These are phyloP conservation scores for Nomada hirtipes DNA, from an alignment of 2,888 invertebrate genomes.

Conservation along the genomic window DNA sequence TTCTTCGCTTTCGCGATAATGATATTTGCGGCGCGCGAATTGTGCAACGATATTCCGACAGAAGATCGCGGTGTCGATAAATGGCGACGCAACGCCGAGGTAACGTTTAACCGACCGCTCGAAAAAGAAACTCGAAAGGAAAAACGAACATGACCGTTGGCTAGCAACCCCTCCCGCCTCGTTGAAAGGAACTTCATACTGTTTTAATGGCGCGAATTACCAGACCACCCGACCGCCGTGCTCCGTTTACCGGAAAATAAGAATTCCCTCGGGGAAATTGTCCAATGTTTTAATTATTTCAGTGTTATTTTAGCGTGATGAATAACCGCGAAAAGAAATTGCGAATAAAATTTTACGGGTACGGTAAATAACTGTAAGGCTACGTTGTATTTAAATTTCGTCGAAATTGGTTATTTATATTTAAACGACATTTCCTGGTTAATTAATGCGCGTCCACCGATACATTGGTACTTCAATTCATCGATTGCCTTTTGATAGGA, in stretches of 20 bases:
- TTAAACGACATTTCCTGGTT: too few species aligned
- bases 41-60: constrained; percentile 47
- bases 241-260: constrained; percentile 27
- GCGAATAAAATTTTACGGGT: background rate
- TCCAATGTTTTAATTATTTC: constrained; percentile 42
- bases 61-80: constrained; percentile 55
- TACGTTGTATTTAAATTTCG: too few species aligned
- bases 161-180: constrained; percentile 16
- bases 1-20: constrained; percentile 57
- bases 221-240: background rate
- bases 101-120: constrained; percentile 21
- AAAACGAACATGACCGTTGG: constrained; percentile 16
- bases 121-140: constrained; percentile 30
- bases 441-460: too few species aligned
- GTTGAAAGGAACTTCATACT: constrained; percentile 24
- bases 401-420: too few species aligned
- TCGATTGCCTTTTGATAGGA: too few species aligned
- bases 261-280: constrained; percentile 18
- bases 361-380: background rate
- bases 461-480: too few species aligned
- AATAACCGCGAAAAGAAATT: constrained; percentile 5
- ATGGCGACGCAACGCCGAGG: constrained; percentile 37
- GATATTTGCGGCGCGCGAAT: constrained; percentile 55
- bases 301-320: background rate
- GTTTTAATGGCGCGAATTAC: constrained; percentile 47